These are phyloP conservation scores for Phylloscopus collybita DNA, from an alignment of 2,797 vertebrate species.

Conservation along the genomic window DNA sequence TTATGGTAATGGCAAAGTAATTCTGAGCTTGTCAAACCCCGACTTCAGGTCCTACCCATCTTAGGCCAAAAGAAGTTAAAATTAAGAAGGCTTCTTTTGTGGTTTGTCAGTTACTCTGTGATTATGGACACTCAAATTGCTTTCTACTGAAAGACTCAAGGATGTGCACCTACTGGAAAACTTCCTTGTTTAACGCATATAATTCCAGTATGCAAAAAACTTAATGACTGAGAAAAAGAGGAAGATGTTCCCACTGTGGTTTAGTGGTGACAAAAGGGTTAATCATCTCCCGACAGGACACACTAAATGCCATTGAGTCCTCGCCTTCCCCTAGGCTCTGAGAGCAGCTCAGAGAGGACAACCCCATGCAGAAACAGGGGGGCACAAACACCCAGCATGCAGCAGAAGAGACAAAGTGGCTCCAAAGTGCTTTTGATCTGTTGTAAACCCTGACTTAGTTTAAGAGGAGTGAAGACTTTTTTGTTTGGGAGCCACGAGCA, in stretches of 20 bases:
- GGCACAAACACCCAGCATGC: accelerated
- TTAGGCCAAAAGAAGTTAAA: conserved; percentile 48
- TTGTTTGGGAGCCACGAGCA: background rate
- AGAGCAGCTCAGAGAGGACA: background rate
- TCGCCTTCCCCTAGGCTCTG: background rate
- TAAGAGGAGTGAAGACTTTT: background rate
- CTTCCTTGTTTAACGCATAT: conserved; percentile 40
- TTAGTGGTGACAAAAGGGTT: conserved; percentile 40
- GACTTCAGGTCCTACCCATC: conserved; percentile 6
- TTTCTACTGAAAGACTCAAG: conserved; percentile 37
- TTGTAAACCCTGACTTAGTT: background rate
- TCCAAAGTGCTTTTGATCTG: background rate
- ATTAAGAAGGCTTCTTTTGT: conserved; percentile 56
- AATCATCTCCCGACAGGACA: background rate
- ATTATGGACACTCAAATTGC: conserved; percentile 48
- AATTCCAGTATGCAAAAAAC: conserved; percentile 61
- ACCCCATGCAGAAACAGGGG: background rate
- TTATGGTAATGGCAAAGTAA: background rate
- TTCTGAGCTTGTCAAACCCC: background rate
- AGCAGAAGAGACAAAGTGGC: background rate
- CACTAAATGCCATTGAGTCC: background rate
- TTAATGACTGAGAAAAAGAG: conserved; percentile 59
- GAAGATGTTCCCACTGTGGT: conserved; percentile 18
- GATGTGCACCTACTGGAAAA: conserved; percentile 8
- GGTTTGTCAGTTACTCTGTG: conserved; percentile 49